Conservation (phyloP, 2,113 vertebrate species). For the Vidua chalybeata region DNA sequence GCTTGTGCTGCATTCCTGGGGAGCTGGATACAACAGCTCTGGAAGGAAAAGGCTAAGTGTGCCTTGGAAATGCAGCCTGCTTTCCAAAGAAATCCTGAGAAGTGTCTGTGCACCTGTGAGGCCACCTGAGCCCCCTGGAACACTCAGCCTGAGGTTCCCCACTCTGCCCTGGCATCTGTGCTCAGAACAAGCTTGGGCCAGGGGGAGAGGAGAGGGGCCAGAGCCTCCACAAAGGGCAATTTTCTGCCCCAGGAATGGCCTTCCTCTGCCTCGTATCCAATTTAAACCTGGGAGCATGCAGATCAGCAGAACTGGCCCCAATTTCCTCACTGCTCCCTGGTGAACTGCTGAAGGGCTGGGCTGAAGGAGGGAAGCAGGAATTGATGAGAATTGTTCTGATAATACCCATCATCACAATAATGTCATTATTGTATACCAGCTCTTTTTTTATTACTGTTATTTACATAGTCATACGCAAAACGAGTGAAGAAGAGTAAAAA, state of each 20-base stretch:
- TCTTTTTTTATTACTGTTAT: not conserved
- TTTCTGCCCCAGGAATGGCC: not conserved
- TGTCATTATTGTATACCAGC: accelerated
- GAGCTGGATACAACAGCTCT: not conserved
- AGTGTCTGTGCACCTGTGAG: not conserved
- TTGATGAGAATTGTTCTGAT: not conserved
- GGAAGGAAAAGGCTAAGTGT: not conserved
- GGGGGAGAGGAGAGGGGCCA: not conserved
- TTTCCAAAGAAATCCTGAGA: not conserved
- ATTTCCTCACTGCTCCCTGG: not conserved
- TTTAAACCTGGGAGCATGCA: not conserved
- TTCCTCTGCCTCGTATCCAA: not conserved
- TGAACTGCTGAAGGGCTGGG: not conserved
- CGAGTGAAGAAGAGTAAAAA: not conserved
- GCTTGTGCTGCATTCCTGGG: not conserved
- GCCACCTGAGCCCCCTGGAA: not conserved
- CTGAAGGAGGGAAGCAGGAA: not conserved
- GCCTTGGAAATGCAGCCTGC: not conserved
- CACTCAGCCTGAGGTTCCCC: not conserved
- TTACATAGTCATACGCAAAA: not conserved
- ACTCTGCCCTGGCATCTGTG: not conserved
- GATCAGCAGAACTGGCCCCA: not conserved
- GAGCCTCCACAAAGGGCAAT: not conserved
- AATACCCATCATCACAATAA: too few species aligned
- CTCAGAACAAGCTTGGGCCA: not conserved